Base-by-base conservation (phyloP, 2,888 invertebrate species). In the Meganola albula region DNA sequence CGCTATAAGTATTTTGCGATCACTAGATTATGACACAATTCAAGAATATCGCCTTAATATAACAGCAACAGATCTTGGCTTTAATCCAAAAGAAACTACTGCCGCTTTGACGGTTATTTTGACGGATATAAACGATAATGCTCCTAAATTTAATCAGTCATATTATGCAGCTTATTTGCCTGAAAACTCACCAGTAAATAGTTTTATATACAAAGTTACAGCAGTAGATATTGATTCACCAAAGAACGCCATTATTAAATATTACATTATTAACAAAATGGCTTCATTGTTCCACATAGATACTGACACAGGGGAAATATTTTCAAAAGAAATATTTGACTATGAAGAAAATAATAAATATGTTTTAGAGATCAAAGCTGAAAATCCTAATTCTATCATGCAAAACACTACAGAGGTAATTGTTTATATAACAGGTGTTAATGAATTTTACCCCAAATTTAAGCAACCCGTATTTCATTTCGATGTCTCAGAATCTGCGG, bases 91-190 rank as follows among this genome's bases (percentile, higher is more conserved):
- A 51, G 89, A 90, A 58, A 90, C 95, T 0, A 91, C 92, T 3
- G 95, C 95, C 0, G 92, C 93, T 53, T 80, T 97, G 4, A 94
- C 93, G 0, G 92, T 98, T 1, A 93, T 92, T 31, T 87, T 98
- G 1, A 95, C 94, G 0, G 98, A 98, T 65, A 94, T 97, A 20
- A 98, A 97, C 63, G 97, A 98, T 62, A 97, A 98, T 70, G 91
- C 95, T 6, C 98, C 98, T 0, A 82, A 87, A 8, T 98, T 98
- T 63, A 92, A 93, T 68, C 92, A 93, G 64, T 87, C 90, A 0
- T 76, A 88, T 29, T 97, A 93, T 63, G 88, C 92, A 52, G 94
- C 94, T 0, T 93, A 89, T 61, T 78, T 98, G 24, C 89, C 92
- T 0, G 97, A 98, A 84, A 97, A 97, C 66, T 89, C 92, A 8